Evolutionary conservation across 1,140 invertebrate genomes (phyloP).

Genomic region (Geopemphigus sp.): DNA sequence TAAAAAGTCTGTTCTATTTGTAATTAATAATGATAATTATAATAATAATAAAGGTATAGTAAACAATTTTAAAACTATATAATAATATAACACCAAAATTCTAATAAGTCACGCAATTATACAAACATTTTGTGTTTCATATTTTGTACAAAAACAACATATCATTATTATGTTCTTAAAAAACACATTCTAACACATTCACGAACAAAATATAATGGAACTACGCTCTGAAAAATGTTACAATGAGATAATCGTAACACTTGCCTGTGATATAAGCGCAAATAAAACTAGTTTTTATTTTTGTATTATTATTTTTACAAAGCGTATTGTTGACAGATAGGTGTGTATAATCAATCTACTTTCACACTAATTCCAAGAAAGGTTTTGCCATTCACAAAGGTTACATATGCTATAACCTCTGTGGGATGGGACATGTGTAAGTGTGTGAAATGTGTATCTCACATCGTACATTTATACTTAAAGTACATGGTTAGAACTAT

Average conservation of each 20-base stretch:
- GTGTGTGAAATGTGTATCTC: background rate
- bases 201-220: background rate
- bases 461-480: background rate
- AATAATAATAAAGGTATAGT: too few relatives aligned
- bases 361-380: constrained; percentile 43
- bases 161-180: background rate
- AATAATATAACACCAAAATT: background rate
- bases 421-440: background rate
- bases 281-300: constrained; percentile 29
- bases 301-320: constrained; percentile 29
- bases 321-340: constrained; percentile 46
- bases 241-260: constrained; percentile 36
- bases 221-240: background rate
- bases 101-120: background rate
- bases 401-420: constrained; percentile 38
- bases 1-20: too few relatives aligned
- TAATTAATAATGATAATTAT: too few relatives aligned
- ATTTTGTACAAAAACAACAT: background rate
- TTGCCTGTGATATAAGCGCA: constrained; percentile 26
- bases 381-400: constrained; percentile 49
- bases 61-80: too few relatives aligned
- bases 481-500: background rate
- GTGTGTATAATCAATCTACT: constrained; percentile 43
- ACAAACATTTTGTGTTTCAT: background rate
- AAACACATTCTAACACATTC: background rate